Evolutionary conservation across 2,797 vertebrate genomes (phyloP), one percentile per base, ranked within the genome.

Genomic region (Sebastes hubbsi): DNA sequence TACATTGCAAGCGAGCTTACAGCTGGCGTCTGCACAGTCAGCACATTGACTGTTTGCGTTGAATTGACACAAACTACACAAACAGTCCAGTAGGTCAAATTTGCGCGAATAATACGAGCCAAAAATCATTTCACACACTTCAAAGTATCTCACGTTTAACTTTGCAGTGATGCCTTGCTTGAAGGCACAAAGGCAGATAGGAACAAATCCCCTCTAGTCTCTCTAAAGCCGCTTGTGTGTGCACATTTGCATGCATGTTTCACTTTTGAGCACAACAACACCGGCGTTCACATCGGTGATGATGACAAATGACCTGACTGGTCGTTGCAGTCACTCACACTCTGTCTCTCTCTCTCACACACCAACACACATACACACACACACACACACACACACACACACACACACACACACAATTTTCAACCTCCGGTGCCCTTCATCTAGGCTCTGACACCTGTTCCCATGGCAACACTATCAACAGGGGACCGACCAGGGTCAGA

Each of bases 381-480:
- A 10, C 59, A 24, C 55, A 12, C 24, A 42, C 38, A 42, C 38
- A 42, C 38, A 42, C 38, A 42, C 56, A 9, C 59, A 24, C 55
- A 12, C 24, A 27, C 10, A 34, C 29, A 16, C 16, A 14, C 46
- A 52, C 8, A 52, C 29, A 25, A 56, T 80, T 75, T 93, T 83
- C 88, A 89, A 93, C 86, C 86, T 89, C 78, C 63, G 83, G 52
- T 55, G 56, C 83, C 89, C 93, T 93, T 94, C 91, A 90, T 89
- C 77, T 87, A 72, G 81, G 78, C 69, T 81, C 82, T 83, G 74
- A 90, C 84, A 90, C 81, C 77, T 80, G 95, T 96, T 96, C 81
- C 95, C 92, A 95, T 96, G 93, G 92, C 85, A 95, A 96, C 95
- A 55, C 55, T 89, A 91, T 92, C 91, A 90, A 93, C 84, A 89